Evolutionary conservation across 2,113 vertebrate species (phyloP).

Genomic region (Neopipo cinnamomea): DNA sequence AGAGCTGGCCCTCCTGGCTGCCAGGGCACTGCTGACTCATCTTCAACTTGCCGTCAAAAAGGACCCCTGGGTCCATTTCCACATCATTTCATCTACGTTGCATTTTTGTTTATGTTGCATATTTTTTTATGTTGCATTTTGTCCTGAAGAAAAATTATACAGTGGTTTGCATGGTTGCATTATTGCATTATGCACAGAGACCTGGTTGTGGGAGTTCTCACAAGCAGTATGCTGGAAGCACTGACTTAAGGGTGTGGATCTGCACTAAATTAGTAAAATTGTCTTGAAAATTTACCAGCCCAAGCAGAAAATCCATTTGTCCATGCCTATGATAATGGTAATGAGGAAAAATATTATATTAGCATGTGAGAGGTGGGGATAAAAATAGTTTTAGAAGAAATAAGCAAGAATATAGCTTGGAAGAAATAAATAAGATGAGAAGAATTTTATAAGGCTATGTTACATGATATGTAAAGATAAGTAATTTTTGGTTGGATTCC

Average conservation of each 20-base stretch:
- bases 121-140: slow-evolving; percentile 19
- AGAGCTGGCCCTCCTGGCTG: rapidly evolving
- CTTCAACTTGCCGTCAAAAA: rapidly evolving
- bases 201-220: slow-evolving; percentile 41
- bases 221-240: slow-evolving; percentile 32
- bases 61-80: not conserved
- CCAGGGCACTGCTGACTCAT: not conserved
- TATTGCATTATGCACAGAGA: slow-evolving; percentile 49
- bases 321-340: slow-evolving; percentile 43
- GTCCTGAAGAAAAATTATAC: slow-evolving; percentile 21
- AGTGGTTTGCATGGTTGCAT: slow-evolving; percentile 44
- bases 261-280: slow-evolving; percentile 64
- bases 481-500: slow-evolving; percentile 24
- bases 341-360: slow-evolving; percentile 35
- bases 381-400: slow-evolving; percentile 15
- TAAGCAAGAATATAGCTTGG: not conserved
- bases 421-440: not conserved
- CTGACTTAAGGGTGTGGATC: slow-evolving; percentile 22
- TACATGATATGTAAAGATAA: slow-evolving; percentile 17
- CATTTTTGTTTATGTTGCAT: not conserved
- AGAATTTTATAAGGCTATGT: not conserved
- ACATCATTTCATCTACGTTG: not conserved
- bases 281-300: slow-evolving; percentile 63
- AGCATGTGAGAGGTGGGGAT: not conserved
- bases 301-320: slow-evolving; percentile 60